Percentiles rank a stretch among this genome's conserved stretches.
phyloP scores from a whole-genome alignment of 1,140 invertebrate species.

The Drosophila eugracilis region DNA sequence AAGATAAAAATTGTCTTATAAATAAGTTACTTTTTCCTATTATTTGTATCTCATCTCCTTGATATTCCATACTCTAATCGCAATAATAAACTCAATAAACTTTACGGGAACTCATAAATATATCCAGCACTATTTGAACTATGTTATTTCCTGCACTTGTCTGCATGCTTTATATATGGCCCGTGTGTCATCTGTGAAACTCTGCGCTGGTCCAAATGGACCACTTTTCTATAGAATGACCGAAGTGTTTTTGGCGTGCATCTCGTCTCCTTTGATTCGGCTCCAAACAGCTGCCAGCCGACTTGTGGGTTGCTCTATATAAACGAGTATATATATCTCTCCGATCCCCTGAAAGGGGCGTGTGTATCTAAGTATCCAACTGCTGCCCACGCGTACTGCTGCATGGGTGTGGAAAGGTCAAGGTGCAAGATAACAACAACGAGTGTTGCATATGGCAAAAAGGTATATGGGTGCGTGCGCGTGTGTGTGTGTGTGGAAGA shows the following conservation, averaged over 20 bases:
- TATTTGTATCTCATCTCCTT: too few relatives aligned
- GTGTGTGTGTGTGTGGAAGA: background rate
- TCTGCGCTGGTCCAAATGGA: conserved; percentile 5
- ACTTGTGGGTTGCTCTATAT: conserved; percentile 27
- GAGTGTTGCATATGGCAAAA: conserved; percentile 6
- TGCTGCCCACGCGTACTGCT: conserved; percentile 37
- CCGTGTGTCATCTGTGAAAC: conserved; percentile 8
- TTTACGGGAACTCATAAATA: background rate
- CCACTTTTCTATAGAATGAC: conserved; percentile 7
- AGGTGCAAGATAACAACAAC: conserved; percentile 46
- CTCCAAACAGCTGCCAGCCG: conserved; percentile 47
- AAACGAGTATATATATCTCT: background rate
- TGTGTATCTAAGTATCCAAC: conserved; percentile 28
- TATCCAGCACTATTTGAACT: background rate
- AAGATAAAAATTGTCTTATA: too few relatives aligned
- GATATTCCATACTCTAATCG: too few relatives aligned
- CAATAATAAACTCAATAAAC: background rate
- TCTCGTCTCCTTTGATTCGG: conserved; percentile 25
- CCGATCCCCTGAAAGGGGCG: conserved; percentile 1
- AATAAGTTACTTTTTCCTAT: too few relatives aligned
- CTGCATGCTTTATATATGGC: background rate
- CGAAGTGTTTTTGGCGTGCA: conserved; percentile 25
- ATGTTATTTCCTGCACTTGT: background rate
- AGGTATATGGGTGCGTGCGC: background rate
- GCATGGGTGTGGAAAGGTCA: conserved; percentile 65